Evolutionary conservation across 2,113 vertebrate genomes (phyloP).

Genomic region (Pardalotus punctatus): DNA sequence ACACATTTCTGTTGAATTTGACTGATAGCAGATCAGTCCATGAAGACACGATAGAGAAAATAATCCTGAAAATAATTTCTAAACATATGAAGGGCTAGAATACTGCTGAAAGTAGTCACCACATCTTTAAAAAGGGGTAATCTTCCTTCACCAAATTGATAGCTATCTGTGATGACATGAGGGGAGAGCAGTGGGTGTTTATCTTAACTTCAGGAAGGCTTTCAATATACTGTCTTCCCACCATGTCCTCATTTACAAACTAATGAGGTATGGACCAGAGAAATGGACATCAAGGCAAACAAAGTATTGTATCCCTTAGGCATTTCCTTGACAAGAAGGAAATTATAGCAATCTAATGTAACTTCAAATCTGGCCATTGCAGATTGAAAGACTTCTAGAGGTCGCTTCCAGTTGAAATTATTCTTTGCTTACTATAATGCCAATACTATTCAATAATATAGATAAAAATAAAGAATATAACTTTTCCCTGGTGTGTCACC

Average conservation of each 20-base stretch:
- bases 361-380: not conserved
- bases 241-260: not conserved
- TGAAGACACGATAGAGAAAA: fast-evolving
- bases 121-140: not conserved
- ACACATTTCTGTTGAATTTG: not conserved
- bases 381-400: not conserved
- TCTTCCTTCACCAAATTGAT: not conserved
- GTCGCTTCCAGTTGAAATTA: not conserved
- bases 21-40: not conserved
- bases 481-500: not conserved
- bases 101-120: not conserved
- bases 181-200: not conserved
- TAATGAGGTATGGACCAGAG: not conserved
- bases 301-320: not conserved
- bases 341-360: not conserved
- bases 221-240: not conserved
- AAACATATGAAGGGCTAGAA: not conserved
- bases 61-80: not conserved
- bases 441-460: not conserved
- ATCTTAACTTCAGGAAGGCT: not conserved
- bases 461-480: not conserved
- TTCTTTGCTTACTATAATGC: not conserved
- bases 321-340: not conserved
- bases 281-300: not conserved
- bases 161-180: not conserved